Percentiles rank a stretch among this genome's conserved stretches.
Conservation (phyloP, 2,888 invertebrate genomes). For the Andricus quercusramuli region DNA sequence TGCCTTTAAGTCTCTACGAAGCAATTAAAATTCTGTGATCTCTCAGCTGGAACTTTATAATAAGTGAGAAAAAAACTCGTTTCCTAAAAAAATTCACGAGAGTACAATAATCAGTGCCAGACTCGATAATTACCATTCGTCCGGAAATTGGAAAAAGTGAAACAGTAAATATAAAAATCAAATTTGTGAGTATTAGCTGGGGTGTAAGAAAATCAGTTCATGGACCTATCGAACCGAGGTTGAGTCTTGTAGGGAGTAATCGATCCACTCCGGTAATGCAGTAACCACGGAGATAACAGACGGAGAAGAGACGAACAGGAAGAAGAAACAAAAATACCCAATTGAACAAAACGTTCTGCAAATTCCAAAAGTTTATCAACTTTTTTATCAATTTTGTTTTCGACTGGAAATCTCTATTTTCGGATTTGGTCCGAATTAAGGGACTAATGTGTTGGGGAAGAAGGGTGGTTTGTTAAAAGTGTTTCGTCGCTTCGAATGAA, state of each 20-base stretch:
- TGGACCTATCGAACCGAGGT: constrained; percentile 51
- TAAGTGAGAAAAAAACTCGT: background rate
- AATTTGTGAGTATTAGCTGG: constrained; percentile 23
- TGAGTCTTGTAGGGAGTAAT: constrained; percentile 26
- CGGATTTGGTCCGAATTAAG: background rate
- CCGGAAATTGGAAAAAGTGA: background rate
- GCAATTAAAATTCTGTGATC: constrained; percentile 19
- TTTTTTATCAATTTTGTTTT: background rate
- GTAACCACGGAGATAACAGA: constrained; percentile 34
- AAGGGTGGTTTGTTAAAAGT: constrained; percentile 61
- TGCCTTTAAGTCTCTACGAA: constrained; percentile 9
- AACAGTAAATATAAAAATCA: background rate
- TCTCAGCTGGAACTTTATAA: constrained; percentile 3
- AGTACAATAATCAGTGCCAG: constrained; percentile 16
- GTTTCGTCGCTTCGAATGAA: constrained; percentile 71
- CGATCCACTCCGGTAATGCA: constrained; percentile 40
- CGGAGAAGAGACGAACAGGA: constrained; percentile 40
- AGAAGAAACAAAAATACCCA: constrained; percentile 17
- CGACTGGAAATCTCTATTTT: constrained; percentile 13
- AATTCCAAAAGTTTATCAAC: constrained; percentile 22
- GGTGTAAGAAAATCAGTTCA: constrained; percentile 46
- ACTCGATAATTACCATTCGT: constrained; percentile 1
- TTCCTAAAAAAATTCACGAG: background rate
- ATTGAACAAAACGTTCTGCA: constrained; percentile 4
- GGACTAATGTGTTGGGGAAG: constrained; percentile 39